Evolutionary conservation across 1,140 invertebrate genomes (phyloP), one percentile per base, ranked within the genome.

Genomic region (Magallana gigas): DNA sequence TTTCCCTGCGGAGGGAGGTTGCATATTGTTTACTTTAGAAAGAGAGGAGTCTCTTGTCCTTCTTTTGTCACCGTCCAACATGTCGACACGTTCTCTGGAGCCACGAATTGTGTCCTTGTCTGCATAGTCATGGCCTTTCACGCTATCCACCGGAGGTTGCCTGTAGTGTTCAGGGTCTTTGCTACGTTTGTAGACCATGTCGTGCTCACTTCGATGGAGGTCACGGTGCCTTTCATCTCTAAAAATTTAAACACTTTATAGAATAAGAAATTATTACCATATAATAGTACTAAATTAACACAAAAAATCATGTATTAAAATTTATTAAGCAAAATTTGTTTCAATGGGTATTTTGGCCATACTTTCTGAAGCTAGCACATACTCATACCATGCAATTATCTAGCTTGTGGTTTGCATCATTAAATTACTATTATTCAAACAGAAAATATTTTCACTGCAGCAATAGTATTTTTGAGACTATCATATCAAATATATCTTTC

Each of bases 51-150:
- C 83, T 8, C 86, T 48, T 23, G 23, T 62, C 29, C 82, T 60
- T 8, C 86, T 80, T 58, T 84, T 87, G 9, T 84, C 64, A 84
- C 64, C 60, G n/a, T 87, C 83, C 12, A 76, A 57, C 23, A 81
- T 57, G 64, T 87, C 83, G 23, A 84, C 68, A 57, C 29, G 83
- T 71, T 87, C 86, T 84, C 86, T 62, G 71, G 86, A 87, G 64
- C 86, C 83, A 71, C 83, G 83, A 7, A 71, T 84, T n/a, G 48
- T 57, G 16, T 84, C 83, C 36, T 84, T 84, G 5, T 87, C 86
- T 76, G 82, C 86, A 87, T 76, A 84, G 86, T 87, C 86, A 62
- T 83, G 81, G 57, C 81, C 57, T 83, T 83, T 83, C 8, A 83
- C 57, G 81, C 57, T 29, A 18, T 83, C 81, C 48, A 57, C 81